phyloP scores from a whole-genome alignment of 2,888 invertebrate genomes.

The Aphidoletes aphidimyza region DNA sequence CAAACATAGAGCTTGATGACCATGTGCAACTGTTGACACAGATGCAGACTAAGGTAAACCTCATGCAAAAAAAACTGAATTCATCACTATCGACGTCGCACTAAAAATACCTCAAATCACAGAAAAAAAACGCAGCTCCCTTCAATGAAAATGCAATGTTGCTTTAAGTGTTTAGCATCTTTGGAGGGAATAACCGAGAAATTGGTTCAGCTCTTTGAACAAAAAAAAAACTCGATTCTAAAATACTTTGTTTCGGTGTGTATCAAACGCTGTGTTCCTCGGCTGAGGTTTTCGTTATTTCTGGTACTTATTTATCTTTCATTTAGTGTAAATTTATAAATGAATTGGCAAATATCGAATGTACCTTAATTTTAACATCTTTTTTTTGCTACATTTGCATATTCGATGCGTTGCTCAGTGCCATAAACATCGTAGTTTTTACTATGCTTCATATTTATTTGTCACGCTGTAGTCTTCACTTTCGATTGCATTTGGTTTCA shows the following conservation, averaged over 20 bases:
- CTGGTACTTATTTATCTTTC: constrained; percentile 2
- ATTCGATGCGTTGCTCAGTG: too few species aligned
- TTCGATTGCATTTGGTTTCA: constrained; percentile 17
- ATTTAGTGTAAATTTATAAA: neutral
- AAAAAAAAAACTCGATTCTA: constrained; percentile 4
- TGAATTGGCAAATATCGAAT: neutral
- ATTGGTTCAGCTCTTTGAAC: neutral
- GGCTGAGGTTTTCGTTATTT: neutral
- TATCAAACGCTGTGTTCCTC: neutral
- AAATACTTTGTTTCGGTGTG: neutral
- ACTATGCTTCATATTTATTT: too few species aligned
- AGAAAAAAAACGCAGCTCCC: neutral
- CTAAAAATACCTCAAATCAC: neutral
- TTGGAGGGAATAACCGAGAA: neutral
- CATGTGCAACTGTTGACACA: constrained; percentile 44
- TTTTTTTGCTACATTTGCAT: too few species aligned
- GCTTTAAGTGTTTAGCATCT: too few species aligned
- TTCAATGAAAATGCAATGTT: too few species aligned
- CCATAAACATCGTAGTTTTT: too few species aligned
- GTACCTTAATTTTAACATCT: neutral
- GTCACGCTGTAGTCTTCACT: too few species aligned
- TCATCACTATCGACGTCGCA: neutral
- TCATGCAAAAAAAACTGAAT: neutral
- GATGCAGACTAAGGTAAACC: neutral
- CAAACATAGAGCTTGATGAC: constrained; percentile 16